Percentiles rank a stretch among this genome's conserved stretches.
Evolutionary conservation across 2,888 invertebrate genomes (phyloP).

Genomic region (Mythimna pallens): DNA sequence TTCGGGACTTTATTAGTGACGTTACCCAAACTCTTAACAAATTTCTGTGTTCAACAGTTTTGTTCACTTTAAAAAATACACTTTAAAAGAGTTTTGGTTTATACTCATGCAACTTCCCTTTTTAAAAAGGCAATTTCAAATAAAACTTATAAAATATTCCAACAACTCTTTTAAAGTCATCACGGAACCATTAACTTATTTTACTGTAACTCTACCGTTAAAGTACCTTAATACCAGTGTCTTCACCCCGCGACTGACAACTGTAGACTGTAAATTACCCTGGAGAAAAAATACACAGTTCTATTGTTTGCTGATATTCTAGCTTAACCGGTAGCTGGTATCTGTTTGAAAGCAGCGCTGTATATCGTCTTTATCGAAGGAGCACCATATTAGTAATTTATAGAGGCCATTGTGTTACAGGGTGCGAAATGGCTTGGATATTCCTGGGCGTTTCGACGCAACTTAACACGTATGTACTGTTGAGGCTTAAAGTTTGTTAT

Average conservation of each 20-base stretch:
- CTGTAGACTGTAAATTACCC: conserved; percentile 22
- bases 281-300: conserved; percentile 12
- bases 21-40: conserved; percentile 25
- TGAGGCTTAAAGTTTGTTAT: conserved; percentile 66
- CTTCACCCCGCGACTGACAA: conserved; percentile 47
- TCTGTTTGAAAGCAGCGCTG: conserved; percentile 32
- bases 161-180: conserved; percentile 59
- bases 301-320: conserved; percentile 43
- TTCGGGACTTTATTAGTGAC: conserved; percentile 50
- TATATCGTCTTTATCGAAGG: conserved; percentile 29
- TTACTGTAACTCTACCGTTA: conserved; percentile 45
- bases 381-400: conserved; percentile 31
- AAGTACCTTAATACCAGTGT: conserved; percentile 53
- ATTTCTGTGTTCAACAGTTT: conserved; percentile 50
- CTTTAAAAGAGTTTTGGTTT: conserved; percentile 46
- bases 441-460: conserved; percentile 49
- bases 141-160: conserved; percentile 52
- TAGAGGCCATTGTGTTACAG: conserved; percentile 42
- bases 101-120: conserved; percentile 51
- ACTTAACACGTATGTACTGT: conserved; percentile 67
- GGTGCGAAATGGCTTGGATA: conserved; percentile 59
- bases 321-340: not conserved
- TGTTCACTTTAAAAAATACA: conserved; percentile 40
- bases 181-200: conserved; percentile 61
- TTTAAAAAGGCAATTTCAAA: conserved; percentile 45